Evolutionary conservation across 2,113 vertebrate species (phyloP).

Genomic region (Baryphthengus martii): DNA sequence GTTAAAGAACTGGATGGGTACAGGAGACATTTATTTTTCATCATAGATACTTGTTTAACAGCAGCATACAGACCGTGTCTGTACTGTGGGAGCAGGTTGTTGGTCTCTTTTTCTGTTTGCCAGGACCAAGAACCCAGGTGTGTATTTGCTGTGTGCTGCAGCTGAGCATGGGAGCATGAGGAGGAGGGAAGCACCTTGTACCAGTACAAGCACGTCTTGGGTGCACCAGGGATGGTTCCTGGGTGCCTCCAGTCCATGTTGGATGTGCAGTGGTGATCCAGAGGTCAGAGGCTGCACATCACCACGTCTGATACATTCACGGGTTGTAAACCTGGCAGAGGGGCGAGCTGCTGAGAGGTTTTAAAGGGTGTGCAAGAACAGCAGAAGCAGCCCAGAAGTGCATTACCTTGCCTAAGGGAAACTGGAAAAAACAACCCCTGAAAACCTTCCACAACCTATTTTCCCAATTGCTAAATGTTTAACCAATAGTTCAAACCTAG

Average conservation of each 20-base stretch:
- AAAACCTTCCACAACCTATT: not conserved
- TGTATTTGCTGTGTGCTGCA: fast-evolving
- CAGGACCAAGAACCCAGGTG: not conserved
- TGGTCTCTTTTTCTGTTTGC: not conserved
- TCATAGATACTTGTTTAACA: not conserved
- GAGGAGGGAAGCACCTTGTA: not conserved
- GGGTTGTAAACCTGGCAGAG: not conserved
- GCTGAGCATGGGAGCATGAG: not conserved
- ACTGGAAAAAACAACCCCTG: not conserved
- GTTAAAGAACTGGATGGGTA: not conserved
- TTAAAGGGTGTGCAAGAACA: not conserved
- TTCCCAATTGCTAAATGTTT: not conserved
- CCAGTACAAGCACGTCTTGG: not conserved
- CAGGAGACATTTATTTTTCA: not conserved
- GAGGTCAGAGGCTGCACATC: not conserved
- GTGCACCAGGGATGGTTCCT: not conserved
- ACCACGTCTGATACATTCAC: not conserved
- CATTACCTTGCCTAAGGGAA: not conserved
- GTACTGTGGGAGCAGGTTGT: not conserved
- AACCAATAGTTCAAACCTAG: not conserved
- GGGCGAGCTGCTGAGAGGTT: not conserved
- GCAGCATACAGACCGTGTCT: not conserved
- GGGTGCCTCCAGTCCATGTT: too few relatives aligned
- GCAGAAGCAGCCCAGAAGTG: not conserved
- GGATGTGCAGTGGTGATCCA: not conserved